These are phyloP conservation scores for Melinaea menophilus DNA, from an alignment of 2,888 invertebrate genomes.

Conservation along the genomic window DNA sequence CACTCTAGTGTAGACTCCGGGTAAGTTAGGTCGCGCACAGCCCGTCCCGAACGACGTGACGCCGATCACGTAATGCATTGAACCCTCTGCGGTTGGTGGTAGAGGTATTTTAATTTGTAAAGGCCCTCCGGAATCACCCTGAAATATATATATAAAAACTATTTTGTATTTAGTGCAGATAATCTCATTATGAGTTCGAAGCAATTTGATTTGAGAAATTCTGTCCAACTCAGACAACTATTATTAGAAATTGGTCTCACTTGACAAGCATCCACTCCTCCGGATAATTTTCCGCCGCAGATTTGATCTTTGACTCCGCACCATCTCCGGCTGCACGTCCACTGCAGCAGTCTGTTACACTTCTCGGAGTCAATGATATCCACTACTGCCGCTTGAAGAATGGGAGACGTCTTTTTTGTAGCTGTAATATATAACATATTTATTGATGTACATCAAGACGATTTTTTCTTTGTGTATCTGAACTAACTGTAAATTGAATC, in stretches of 20 bases:
- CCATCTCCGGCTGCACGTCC: conserved; percentile 35
- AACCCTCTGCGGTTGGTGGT: conserved; percentile 34
- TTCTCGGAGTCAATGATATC: conserved; percentile 34
- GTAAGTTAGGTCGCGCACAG: conserved; percentile 48
- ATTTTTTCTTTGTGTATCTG: too few species aligned
- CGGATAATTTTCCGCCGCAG: conserved; percentile 35
- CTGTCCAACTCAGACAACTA: too few species aligned
- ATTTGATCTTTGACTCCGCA: conserved; percentile 34
- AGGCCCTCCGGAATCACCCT: conserved; percentile 87
- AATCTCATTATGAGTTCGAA: neutral
- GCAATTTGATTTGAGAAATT: too few species aligned
- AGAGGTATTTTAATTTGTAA: conserved; percentile 63
- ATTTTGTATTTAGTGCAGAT: neutral
- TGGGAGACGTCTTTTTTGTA: conserved; percentile 19
- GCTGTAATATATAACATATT: conserved; percentile 9
- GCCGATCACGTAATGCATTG: conserved; percentile 53
- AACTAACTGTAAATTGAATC: too few species aligned
- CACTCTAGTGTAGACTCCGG: conserved; percentile 57
- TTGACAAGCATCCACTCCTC: conserved; percentile 36
- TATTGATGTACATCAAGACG: too few species aligned
- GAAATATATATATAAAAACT: conserved; percentile 18
- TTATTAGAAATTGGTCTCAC: conserved; percentile 14
- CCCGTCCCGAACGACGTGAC: conserved; percentile 59
- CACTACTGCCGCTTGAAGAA: conserved; percentile 37
- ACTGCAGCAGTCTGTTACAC: conserved; percentile 33